Base-by-base conservation (phyloP, 2,113 vertebrate genomes). In the Anolis carolinensis region DNA sequence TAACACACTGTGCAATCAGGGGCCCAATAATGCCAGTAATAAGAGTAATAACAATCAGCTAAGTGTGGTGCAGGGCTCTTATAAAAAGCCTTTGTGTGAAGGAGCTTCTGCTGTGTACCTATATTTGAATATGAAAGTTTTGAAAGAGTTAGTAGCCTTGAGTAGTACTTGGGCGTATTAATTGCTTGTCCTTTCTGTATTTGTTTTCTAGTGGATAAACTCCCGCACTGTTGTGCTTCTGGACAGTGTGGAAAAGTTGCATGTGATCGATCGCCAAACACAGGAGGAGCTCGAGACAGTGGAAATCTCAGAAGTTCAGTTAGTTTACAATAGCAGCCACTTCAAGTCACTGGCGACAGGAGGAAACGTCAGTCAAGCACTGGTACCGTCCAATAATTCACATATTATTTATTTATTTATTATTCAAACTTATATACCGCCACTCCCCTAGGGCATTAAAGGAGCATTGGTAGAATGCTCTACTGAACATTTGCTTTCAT, bases 261-360 rank as follows among this genome's bases (percentile, higher is more conserved):
- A 98, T 1, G 97, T 99, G 32, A 96, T 99, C 85, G 98, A 99
- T 90, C 96, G 98, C 1, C 97, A 98, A 87, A 98, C 98, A 1
- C 98, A 99, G 87, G 98, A 99, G 90, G 96, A 98, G 79, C 85
- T 99, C 92, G 98, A 99, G 94, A 98, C 95, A 0, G 65, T 98
- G 36, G 99, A 99, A 95, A 95, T 99, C 93, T 97, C 98, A 1
- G 98, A 99, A 91, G 97, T 99, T 87, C 98, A 99, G 83, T 94
- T 99, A 63, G 97, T 99, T 87, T 99, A 99, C 86, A 99, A 98
- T 92, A 99, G 98, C 96, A 98, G 98, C 91, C 98, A 99, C 91
- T 99, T 99, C 95, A 99, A 99, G 92, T 99, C 99, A 0, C 89
- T 99, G 73, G 99, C 99, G 81, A 99, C 99, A 0, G 99, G 99